Evolutionary conservation across 64 coral and sea anemone genomes (phyloP).

Genomic region (Acropora tenuis): DNA sequence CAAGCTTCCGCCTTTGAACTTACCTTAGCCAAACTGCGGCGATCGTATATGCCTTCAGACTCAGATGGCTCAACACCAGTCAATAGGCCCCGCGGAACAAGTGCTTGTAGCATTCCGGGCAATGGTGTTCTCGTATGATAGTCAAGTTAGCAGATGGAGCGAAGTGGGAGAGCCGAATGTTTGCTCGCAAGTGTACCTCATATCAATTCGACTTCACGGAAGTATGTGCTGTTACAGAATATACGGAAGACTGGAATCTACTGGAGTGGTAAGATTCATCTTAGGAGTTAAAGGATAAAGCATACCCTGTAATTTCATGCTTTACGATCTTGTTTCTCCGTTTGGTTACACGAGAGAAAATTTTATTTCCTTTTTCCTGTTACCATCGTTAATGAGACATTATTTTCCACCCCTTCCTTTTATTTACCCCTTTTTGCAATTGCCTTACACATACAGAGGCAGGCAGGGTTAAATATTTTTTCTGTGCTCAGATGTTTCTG

Average conservation of each 20-base stretch:
- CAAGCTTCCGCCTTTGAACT: neutral
- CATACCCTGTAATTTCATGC: too few relatives aligned
- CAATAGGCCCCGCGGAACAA: neutral
- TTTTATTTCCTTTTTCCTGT: too few relatives aligned
- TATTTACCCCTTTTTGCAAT: too few relatives aligned
- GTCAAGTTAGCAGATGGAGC: neutral
- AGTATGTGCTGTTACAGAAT: constrained; percentile 11
- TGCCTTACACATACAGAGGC: too few relatives aligned
- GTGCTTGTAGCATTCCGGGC: constrained; percentile 13
- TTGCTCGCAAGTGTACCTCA: neutral
- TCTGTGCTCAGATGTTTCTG: too few relatives aligned
- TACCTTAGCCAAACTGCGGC: neutral
- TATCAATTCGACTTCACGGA: neutral
- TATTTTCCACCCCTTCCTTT: too few relatives aligned
- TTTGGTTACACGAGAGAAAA: too few relatives aligned
- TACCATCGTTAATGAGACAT: too few relatives aligned
- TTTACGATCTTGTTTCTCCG: too few relatives aligned
- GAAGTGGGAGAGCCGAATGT: neutral
- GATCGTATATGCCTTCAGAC: neutral
- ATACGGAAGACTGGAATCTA: neutral
- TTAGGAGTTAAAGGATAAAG: too few relatives aligned
- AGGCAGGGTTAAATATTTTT: too few relatives aligned
- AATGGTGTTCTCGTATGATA: neutral
- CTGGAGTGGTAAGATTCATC: constrained; percentile 16
- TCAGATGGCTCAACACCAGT: constrained; percentile 10